A percentile compares a stretch with the other conserved stretches of the same genome.
Evolutionary conservation across 35 echinoderm and acorn worm genomes (phyloP).

Genomic region (Lytechinus variegatus): DNA sequence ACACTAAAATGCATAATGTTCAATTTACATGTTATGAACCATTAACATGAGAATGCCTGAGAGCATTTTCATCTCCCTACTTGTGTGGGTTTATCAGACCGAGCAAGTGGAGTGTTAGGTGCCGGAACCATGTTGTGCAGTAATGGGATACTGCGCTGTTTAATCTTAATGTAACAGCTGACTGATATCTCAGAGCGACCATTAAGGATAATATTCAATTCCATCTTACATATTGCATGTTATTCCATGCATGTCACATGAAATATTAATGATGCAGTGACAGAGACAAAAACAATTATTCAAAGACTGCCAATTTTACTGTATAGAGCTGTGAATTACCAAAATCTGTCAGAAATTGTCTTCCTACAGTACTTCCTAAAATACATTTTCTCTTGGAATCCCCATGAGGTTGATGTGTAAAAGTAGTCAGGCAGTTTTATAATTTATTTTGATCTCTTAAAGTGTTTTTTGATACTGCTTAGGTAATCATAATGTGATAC

Average conservation of each 20-base stretch:
- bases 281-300: too few species aligned
- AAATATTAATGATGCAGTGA: too few species aligned
- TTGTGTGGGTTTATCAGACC: background rate
- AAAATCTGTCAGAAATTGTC: too few species aligned
- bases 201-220: background rate
- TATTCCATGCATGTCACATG: too few species aligned
- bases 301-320: too few species aligned
- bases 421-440: background rate
- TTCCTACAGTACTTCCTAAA: too few species aligned
- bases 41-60: background rate
- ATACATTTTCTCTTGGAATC: too few species aligned
- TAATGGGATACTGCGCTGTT: background rate
- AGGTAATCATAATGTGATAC: too few species aligned
- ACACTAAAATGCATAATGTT: too few species aligned
- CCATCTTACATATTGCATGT: too few species aligned
- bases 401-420: background rate
- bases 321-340: too few species aligned
- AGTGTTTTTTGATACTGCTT: background rate
- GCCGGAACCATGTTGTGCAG: background rate
- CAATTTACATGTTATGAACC: too few species aligned
- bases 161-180: background rate
- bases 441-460: background rate
- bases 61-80: background rate
- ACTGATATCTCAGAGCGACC: background rate
- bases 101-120: background rate